A percentile compares a stretch with the other conserved stretches of the same genome.
phyloP scores from a whole-genome alignment of 2,113 vertebrate species.

The Ptychochromis oligacanthus region DNA sequence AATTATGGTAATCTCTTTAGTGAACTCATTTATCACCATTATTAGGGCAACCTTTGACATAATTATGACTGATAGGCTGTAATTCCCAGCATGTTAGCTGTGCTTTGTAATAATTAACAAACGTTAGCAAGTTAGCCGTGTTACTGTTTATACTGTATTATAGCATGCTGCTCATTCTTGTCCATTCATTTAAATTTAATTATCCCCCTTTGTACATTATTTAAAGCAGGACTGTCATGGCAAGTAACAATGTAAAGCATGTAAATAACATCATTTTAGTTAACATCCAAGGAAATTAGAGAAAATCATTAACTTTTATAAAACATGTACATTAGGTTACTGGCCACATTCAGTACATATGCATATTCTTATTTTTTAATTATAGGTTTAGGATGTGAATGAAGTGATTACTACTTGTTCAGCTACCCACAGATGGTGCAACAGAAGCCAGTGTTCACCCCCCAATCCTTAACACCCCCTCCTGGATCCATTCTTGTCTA shows the following conservation, averaged over 20 bases:
- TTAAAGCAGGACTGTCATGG: too few relatives aligned
- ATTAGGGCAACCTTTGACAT: neutral
- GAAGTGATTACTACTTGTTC: neutral
- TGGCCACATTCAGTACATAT: neutral
- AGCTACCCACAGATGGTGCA: constrained; percentile 69
- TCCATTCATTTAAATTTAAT: neutral
- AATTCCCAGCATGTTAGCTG: neutral
- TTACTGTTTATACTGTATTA: neutral
- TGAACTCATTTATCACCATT: neutral
- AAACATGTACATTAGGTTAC: neutral
- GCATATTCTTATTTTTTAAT: too few relatives aligned
- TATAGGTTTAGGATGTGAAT: neutral
- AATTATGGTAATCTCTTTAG: neutral
- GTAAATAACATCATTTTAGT: neutral
- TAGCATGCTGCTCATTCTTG: neutral
- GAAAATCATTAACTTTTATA: neutral
- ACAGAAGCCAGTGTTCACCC: constrained; percentile 28
- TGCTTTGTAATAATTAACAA: neutral
- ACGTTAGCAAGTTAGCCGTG: too few relatives aligned
- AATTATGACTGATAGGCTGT: neutral
- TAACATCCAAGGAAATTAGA: neutral
- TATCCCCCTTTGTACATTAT: too few relatives aligned
- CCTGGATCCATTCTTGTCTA: constrained; percentile 61
- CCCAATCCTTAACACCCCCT: constrained; percentile 14
- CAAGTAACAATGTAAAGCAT: too few relatives aligned